phyloP scores from a whole-genome alignment of 2,797 vertebrate species.

The Artibeus jamaicensis region DNA sequence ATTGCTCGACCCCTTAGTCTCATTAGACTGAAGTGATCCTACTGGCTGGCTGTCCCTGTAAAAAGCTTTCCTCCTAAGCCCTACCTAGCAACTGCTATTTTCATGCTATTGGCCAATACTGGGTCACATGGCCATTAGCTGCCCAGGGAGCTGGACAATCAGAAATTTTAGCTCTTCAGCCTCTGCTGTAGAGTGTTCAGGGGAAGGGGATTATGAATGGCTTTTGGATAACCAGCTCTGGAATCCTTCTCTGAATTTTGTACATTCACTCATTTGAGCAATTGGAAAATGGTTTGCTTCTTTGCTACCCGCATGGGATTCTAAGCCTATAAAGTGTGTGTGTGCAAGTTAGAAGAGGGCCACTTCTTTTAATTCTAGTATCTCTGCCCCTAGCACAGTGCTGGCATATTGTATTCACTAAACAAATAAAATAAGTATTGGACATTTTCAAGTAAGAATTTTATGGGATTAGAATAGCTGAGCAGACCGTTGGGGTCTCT shows the following conservation, averaged over 20 bases:
- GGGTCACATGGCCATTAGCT: neutral
- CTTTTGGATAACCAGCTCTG: neutral
- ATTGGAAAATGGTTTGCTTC: neutral
- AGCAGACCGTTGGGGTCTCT: neutral
- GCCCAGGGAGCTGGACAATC: neutral
- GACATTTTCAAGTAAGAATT: constrained; percentile 11
- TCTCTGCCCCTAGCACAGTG: neutral
- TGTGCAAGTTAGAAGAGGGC: neutral
- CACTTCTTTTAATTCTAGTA: neutral
- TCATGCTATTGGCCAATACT: neutral
- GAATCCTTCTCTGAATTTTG: neutral
- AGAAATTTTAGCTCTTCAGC: neutral
- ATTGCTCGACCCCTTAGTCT: neutral
- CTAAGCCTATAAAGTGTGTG: neutral
- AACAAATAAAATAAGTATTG: neutral
- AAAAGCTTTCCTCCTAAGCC: neutral
- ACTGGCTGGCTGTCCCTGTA: neutral
- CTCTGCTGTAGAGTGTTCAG: neutral
- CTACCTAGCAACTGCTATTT: neutral
- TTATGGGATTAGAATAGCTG: neutral
- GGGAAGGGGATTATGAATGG: neutral
- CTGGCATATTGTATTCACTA: neutral
- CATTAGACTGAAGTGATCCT: neutral
- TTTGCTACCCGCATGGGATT: neutral
- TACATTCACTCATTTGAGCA: neutral